Percentiles rank a stretch among this genome's conserved stretches.
Conservation (phyloP, 2,888 invertebrate species). For the Hedya salicella region DNA sequence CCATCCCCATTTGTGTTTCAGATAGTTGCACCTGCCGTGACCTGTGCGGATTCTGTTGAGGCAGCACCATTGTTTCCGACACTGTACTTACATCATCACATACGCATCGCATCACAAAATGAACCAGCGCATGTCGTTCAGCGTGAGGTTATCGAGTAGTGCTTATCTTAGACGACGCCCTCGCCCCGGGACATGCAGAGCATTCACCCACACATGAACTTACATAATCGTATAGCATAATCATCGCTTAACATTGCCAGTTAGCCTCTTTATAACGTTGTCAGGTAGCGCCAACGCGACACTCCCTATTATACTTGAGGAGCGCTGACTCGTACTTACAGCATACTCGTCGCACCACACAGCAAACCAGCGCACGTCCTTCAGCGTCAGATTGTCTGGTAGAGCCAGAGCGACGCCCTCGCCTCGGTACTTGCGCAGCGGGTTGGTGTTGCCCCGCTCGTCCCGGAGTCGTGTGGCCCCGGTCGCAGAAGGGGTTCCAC, state of each 20-base stretch:
- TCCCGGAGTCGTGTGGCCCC: slow-evolving; percentile 91
- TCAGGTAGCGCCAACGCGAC: neutral
- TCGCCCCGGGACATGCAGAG: slow-evolving; percentile 92
- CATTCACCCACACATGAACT: no score
- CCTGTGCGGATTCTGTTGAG: no score
- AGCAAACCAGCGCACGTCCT: slow-evolving; percentile 94
- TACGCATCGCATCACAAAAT: slow-evolving; percentile 97
- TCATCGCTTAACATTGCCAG: no score
- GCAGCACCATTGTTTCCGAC: neutral
- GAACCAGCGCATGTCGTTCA: slow-evolving; percentile 94
- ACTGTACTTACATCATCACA: slow-evolving; percentile 88
- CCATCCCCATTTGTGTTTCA: no score
- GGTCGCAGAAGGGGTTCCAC: slow-evolving; percentile 86
- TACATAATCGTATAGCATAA: no score
- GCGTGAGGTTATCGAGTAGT: slow-evolving; percentile 92
- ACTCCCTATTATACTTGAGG: no score
- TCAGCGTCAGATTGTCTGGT: slow-evolving; percentile 93
- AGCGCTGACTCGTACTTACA: slow-evolving; percentile 87
- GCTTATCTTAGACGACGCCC: slow-evolving; percentile 92
- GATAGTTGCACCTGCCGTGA: no score
- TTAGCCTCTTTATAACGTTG: slow-evolving; percentile 49
- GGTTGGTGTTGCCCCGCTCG: slow-evolving; percentile 91
- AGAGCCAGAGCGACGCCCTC: slow-evolving; percentile 93
- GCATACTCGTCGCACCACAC: slow-evolving; percentile 96
- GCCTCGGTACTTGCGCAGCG: slow-evolving; percentile 92